Conservation (phyloP, 2,888 invertebrate species). For the Lasiommata megera region DNA sequence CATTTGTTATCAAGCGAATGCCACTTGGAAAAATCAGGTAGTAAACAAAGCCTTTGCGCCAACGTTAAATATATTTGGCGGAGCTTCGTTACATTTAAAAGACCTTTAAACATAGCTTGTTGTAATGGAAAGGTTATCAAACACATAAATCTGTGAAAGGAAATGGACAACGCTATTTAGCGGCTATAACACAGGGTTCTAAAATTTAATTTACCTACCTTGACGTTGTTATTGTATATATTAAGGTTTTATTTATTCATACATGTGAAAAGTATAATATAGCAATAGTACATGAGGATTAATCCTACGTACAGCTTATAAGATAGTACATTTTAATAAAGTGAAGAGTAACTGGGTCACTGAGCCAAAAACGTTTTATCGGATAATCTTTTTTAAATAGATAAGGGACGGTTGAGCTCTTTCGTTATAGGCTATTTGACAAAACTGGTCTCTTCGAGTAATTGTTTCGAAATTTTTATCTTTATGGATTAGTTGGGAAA, state of each 20-base stretch:
- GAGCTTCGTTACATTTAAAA: not conserved
- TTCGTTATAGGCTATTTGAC: not conserved
- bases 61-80: conserved; percentile 4
- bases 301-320: too few species aligned
- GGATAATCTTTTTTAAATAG: not conserved
- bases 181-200: conserved; percentile 9
- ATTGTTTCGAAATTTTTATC: too few species aligned
- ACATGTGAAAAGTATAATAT: not conserved
- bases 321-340: not conserved
- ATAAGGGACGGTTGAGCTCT: not conserved
- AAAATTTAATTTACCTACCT: conserved; percentile 10
- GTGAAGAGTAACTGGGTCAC: conserved; percentile 4
- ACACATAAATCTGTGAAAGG: conserved; percentile 29
- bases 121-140: conserved; percentile 30
- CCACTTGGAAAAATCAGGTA: not conserved
- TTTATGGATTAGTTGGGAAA: too few species aligned
- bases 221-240: conserved; percentile 7
- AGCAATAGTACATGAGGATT: not conserved
- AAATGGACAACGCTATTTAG: conserved; percentile 26
- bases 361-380: not conserved
- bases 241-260: not conserved
- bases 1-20: not conserved
- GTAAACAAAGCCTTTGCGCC: not conserved
- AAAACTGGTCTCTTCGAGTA: too few species aligned
- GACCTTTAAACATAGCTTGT: conserved; percentile 8